Evolutionary conservation across 2,797 vertebrate species (phyloP), one percentile per base, ranked within the genome.

Genomic region (Tympanoctomys barrerae): DNA sequence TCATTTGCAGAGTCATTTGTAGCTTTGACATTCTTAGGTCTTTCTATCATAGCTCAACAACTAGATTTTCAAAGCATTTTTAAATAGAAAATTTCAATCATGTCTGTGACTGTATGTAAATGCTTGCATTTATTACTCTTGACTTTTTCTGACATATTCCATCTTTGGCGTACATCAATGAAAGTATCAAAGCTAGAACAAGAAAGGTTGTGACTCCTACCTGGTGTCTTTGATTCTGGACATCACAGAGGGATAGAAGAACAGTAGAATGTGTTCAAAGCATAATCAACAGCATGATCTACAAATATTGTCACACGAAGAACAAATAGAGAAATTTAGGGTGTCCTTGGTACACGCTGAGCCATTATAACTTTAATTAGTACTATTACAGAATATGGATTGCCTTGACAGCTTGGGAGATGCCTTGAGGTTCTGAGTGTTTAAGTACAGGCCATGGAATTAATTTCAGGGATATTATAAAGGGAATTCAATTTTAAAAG

Each of bases 41-140:
- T 95, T 94, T 89, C n/a, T 46, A 46, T 77, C 66, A 1, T 28
- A 90, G 59, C 71, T 96, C 42, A 86, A 82, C 84, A 95, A 75
- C 39, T 86, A 33, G 80, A 97, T 91, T 95, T 94, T 88, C 90
- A 90, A 96, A 94, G 52, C 62, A 49, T n/a, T 54, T 95, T 96
- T 94, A 85, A 91, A 82, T 68, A 96, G 84, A 89, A 94, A 70
- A n/a, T 68, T 95, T 87, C 46, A 83, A 21, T 81, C 39, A 71
- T 75, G 26, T 86, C 52, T 95, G 61, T 92, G 84, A 85, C 64
- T 94, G 90, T 95, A 73, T 90, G 92, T 93, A 94, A 93, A 95
- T 79, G 79, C 81, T 91, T 78, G 9, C 57, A 92, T 91, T 64
- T 87, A 95, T 95, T 91, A 61, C 31, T 73, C 49, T 91, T 71